Percentiles rank a stretch among this genome's conserved stretches.
Evolutionary conservation across 2,888 invertebrate species (phyloP).

Genomic region (Scaptomyza parva): DNA sequence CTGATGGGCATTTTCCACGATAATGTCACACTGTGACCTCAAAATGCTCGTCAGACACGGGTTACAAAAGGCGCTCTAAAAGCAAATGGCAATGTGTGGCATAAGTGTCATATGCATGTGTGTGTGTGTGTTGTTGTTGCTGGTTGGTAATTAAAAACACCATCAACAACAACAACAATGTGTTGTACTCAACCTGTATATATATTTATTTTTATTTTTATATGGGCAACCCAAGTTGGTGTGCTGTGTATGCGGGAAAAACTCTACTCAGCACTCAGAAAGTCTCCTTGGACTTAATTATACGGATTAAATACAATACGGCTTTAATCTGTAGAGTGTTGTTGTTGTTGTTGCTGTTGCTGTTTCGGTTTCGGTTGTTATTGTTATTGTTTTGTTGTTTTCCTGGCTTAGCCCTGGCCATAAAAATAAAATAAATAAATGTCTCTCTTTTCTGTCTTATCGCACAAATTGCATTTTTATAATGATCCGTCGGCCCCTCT

Average conservation of each 20-base stretch:
- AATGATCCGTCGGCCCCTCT: slow-evolving; percentile 60
- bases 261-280: slow-evolving; percentile 27
- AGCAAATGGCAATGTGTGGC: slow-evolving; percentile 44
- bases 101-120: slow-evolving; percentile 27
- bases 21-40: slow-evolving; percentile 70
- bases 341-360: slow-evolving; percentile 7
- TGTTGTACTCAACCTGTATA: slow-evolving; percentile 63
- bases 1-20: slow-evolving; percentile 53
- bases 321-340: slow-evolving; percentile 61
- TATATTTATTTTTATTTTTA: slow-evolving; percentile 57
- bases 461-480: slow-evolving; percentile 75
- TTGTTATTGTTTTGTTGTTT: slow-evolving; percentile 12
- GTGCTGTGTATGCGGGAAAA: slow-evolving; percentile 29
- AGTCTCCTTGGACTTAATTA: slow-evolving; percentile 80
- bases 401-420: slow-evolving; percentile 31
- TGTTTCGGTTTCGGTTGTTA: too few species aligned
- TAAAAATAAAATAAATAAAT: slow-evolving; percentile 17
- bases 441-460: slow-evolving; percentile 47
- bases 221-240: slow-evolving; percentile 47
- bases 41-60: slow-evolving; percentile 59
- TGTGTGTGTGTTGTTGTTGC: slow-evolving; percentile 32
- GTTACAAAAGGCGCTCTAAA: slow-evolving; percentile 12
- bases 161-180: slow-evolving; percentile 33
- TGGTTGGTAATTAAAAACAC: slow-evolving; percentile 78
- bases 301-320: slow-evolving; percentile 79